Percentiles rank a stretch among this genome's conserved stretches.
Conservation (phyloP, 2,797 vertebrate genomes). For the Cyprinella venusta region DNA sequence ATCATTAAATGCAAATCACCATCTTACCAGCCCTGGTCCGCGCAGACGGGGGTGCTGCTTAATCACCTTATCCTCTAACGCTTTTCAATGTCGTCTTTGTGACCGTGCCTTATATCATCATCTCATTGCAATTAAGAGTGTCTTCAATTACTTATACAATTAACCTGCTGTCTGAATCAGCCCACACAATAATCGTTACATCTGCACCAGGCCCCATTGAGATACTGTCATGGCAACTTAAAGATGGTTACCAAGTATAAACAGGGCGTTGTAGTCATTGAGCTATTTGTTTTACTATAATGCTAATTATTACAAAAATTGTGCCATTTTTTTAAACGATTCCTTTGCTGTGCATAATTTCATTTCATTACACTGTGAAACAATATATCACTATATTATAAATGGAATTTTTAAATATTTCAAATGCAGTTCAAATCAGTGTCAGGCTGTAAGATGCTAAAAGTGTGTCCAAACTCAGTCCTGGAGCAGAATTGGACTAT, state of each 20-base stretch:
- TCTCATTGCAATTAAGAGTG: constrained; percentile 78
- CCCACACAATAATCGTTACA: constrained; percentile 62
- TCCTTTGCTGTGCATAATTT: neutral
- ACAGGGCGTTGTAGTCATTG: neutral
- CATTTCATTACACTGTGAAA: neutral
- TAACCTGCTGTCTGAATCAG: constrained; percentile 74
- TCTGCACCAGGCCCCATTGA: constrained; percentile 69
- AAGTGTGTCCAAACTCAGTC: too few relatives aligned
- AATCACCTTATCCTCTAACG: constrained; percentile 77
- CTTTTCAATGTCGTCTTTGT: constrained; percentile 72
- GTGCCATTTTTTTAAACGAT: neutral
- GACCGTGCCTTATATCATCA: constrained; percentile 68
- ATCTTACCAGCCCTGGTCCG: constrained; percentile 72
- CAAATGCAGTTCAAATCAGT: neutral
- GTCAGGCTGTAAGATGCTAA: neutral
- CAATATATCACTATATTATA: neutral
- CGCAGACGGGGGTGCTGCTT: constrained; percentile 68
- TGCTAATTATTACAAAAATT: constrained; percentile 2
- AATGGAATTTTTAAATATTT: neutral
- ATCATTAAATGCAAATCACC: constrained; percentile 76
- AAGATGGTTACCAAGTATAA: constrained; percentile 9
- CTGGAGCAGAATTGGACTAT: neutral
- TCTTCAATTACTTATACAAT: constrained; percentile 77
- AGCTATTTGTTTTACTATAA: neutral
- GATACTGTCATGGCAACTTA: constrained; percentile 46